These are phyloP conservation scores for Clivina fossor DNA, from an alignment of 2,888 invertebrate species.

Conservation along the genomic window DNA sequence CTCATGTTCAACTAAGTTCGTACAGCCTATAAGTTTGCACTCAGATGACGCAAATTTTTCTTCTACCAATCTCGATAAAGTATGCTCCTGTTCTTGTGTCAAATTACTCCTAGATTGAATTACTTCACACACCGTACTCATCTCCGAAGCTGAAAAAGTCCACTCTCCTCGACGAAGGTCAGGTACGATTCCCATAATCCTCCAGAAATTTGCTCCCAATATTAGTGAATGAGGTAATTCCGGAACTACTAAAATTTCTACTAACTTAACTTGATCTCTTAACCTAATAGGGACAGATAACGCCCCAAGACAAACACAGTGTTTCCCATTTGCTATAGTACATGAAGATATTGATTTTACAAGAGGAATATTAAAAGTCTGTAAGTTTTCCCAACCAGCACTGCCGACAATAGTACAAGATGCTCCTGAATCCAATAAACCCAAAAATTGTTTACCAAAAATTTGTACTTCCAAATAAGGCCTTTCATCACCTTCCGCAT, in stretches of 20 bases:
- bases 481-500: slow-evolving; percentile 13
- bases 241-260: slow-evolving; percentile 13
- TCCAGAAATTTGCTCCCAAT: slow-evolving; percentile 23
- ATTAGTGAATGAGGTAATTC: slow-evolving; percentile 6
- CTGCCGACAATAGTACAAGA: slow-evolving; percentile 4
- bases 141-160: background rate
- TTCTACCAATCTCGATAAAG: background rate
- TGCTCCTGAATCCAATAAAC: slow-evolving; percentile 28
- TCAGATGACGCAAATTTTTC: slow-evolving; percentile 4
- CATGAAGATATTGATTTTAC: background rate
- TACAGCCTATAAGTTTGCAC: slow-evolving; percentile 29
- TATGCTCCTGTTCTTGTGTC: slow-evolving; percentile 16
- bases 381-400: background rate
- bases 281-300: slow-evolving; percentile 12
- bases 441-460: slow-evolving; percentile 16
- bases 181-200: slow-evolving; percentile 23
- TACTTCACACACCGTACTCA: background rate
- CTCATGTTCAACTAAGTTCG: slow-evolving; percentile 30
- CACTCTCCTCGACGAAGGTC: slow-evolving; percentile 9
- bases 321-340: slow-evolving; percentile 11
- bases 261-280: background rate
- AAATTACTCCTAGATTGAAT: slow-evolving; percentile 3
- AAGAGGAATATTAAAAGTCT: background rate
- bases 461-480: slow-evolving; percentile 27
- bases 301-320: slow-evolving; percentile 6